Base-by-base conservation (phyloP, 2,797 vertebrate species). In the Bucorvus abyssinicus region DNA sequence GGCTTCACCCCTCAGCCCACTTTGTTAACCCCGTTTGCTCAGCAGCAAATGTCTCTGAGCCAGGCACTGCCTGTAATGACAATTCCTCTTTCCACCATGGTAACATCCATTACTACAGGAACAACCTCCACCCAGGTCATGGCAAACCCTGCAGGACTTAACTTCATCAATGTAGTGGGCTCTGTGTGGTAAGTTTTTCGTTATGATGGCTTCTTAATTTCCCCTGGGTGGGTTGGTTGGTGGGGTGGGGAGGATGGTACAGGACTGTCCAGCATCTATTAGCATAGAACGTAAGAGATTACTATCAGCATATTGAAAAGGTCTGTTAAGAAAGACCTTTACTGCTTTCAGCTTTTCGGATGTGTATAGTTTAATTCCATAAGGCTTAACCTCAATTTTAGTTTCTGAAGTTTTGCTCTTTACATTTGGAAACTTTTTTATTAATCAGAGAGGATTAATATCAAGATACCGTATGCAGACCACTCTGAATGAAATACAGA, bases 161-260 rank as follows among this genome's bases (percentile, higher is more conserved):
- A 99, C 97, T 99, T 99, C 98, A 99, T 99, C 98, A 99, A 99
- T 91, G 99, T 99, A 95, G 98, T 99, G 98, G 98, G 99, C 97
- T 98, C 99, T 32, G 99, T 99, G 93, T 99, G 99, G 99, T 99
- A 98, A 98, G 98, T 97, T 57, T 80, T 57, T 40, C n/a, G 21
- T 90, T 94, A 64, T 1, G 8, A 57, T 74, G 26, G 26, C 68
- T 93, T 93, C 44, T 44, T 92, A 76, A 67, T 92, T 84, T 92
- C 13, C 57, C 32, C 6, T 45, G 49, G 40, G 53, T n/a, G 63
- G 85, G 21, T 57, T 78, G n/a, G 13, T 70, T 6, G 20, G 7
- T 59, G 52, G 52, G 52, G 9, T 1, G 1, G 59, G 23, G 30
- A 49, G 47, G 65, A 7, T 44, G 64, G 12, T 63, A 61, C 36